phyloP scores from a whole-genome alignment of 1,140 invertebrate genomes.

The Calosoma granatense region DNA sequence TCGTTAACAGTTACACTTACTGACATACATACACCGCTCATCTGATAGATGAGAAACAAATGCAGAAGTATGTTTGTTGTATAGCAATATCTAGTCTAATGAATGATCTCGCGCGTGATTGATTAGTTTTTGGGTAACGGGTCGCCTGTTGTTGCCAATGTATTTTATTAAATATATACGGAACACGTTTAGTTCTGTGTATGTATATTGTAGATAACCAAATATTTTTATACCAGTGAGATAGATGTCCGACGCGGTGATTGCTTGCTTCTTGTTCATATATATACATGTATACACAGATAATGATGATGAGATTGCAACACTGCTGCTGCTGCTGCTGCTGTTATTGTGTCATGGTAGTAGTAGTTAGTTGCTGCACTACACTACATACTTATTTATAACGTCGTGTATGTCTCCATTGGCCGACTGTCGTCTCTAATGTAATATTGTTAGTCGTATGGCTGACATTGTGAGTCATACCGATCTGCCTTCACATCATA shows the following conservation, averaged over 20 bases:
- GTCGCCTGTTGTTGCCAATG: constrained; percentile 3
- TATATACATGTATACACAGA: not conserved
- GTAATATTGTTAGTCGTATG: not conserved
- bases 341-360: not conserved
- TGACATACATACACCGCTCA: too few species aligned
- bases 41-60: not conserved
- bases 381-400: not conserved
- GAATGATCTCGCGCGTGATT: not conserved
- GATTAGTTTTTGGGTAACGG: not conserved
- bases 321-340: too few species aligned
- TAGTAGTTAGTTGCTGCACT: not conserved
- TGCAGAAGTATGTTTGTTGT: too few species aligned
- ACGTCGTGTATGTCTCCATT: not conserved
- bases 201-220: constrained; percentile 1
- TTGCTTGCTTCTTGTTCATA: not conserved
- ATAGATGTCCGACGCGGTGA: not conserved
- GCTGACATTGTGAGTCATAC: not conserved
- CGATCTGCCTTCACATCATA: constrained; percentile 5
- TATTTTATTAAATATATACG: not conserved
- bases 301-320: not conserved
- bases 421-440: not conserved
- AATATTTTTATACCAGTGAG: constrained; percentile 9
- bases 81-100: constrained; percentile 4
- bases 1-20: too few species aligned
- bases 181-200: not conserved